Base-by-base conservation (phyloP, 2,888 invertebrate species). In the Pollenia labialis region DNA sequence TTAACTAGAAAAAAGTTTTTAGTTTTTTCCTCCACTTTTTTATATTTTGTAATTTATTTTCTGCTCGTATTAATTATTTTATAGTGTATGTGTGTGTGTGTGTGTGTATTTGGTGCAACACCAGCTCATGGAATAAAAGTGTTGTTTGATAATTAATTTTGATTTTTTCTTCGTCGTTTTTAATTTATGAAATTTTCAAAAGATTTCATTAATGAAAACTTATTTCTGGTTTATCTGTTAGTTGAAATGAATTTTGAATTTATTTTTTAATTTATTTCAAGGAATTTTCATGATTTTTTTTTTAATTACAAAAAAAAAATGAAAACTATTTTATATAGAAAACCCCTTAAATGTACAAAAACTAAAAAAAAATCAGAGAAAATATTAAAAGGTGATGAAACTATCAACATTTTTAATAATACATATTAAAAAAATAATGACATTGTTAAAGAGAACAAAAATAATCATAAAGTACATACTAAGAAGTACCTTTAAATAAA, bases 11-110 rank as follows among this genome's bases (percentile, higher is more conserved):
- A 60, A 16, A 68, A 44, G 32, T 68, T 52, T 64, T 52, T 18
- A 8, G 32, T 7, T 16, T 69, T 16, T 68, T 14, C 9, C 23
- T 46, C 14, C 23, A 7, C 18, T 58, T 60, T 40, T 62, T 12
- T 18, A 42, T 75, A 60, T 75, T 69, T 69, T 69, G 76, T 69
- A 69, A 62, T 76, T 69, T 82, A 82, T 82, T 82, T 82, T 82
- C 76, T 82, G 60, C 54, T 82, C 54, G n/a, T 76, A 62, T 82
- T 69, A 82, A 76, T 82, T 82, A 76, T 76, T 82, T 76, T 56
- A 69, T 60, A 69, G 69, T 82, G 69, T 69, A 62, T 68, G 52
- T 44, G 42, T 18, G 42, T 32, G 64, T 32, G 32, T 6, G 32
- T 0, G 1, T 1, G 32, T 32, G 32, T 32, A 32, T 32, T 32